Conservation (phyloP, 2,797 vertebrate species). For the Echiichthys vipera region DNA sequence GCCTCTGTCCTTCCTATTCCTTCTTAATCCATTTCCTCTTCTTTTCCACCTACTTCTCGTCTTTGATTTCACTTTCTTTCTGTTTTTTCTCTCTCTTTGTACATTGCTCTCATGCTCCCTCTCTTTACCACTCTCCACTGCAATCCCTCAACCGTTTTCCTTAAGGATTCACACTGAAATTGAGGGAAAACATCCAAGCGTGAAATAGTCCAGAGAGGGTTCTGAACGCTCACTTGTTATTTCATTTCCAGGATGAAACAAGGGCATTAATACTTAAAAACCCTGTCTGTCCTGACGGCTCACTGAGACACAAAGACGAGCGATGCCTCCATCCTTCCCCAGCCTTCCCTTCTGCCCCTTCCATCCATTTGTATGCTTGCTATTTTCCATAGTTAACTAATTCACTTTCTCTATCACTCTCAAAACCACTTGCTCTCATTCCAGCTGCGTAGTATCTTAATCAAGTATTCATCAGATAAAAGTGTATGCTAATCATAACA, state of each 20-base stretch:
- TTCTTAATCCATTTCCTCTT: slow-evolving; percentile 29
- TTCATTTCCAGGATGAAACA: slow-evolving; percentile 80
- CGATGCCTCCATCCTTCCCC: slow-evolving; percentile 40
- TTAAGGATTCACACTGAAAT: slow-evolving; percentile 74
- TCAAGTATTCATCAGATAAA: slow-evolving; percentile 46
- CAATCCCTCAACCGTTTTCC: slow-evolving; percentile 68
- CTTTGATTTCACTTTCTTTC: slow-evolving; percentile 47
- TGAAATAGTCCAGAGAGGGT: slow-evolving; percentile 81
- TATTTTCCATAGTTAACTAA: slow-evolving; percentile 26
- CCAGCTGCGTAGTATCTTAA: slow-evolving; percentile 30
- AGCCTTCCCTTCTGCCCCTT: slow-evolving; percentile 27
- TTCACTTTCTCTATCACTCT: slow-evolving; percentile 30
- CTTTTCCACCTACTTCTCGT: slow-evolving; percentile 11
- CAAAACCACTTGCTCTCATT: slow-evolving; percentile 23
- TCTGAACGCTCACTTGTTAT: slow-evolving; percentile 77
- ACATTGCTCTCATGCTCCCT: slow-evolving; percentile 26
- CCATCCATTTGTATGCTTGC: slow-evolving; percentile 10
- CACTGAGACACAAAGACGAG: slow-evolving; percentile 42
- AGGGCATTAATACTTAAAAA: slow-evolving; percentile 81
- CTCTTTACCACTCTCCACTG: slow-evolving; percentile 37
- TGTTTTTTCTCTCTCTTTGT: slow-evolving; percentile 32
- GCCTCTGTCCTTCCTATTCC: not conserved
- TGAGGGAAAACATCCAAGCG: slow-evolving; percentile 81
- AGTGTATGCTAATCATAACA: slow-evolving; percentile 40
- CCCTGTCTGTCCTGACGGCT: slow-evolving; percentile 57